Percentiles rank a stretch among this genome's conserved stretches.
These are phyloP conservation scores for Sclerurus mexicanus DNA, from an alignment of 2,113 vertebrate genomes.

Conservation along the genomic window DNA sequence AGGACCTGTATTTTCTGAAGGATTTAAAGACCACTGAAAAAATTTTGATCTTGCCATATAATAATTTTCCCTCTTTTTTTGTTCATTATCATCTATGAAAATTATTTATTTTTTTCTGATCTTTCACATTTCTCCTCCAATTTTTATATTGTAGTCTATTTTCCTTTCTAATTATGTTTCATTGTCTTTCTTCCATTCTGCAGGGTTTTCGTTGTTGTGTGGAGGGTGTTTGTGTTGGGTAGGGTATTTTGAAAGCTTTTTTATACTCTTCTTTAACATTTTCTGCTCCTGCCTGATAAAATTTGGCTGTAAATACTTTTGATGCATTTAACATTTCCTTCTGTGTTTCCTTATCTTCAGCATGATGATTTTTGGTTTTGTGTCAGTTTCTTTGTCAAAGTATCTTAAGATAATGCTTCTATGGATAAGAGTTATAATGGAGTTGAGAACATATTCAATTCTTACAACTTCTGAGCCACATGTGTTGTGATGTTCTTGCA, in stretches of 20 bases:
- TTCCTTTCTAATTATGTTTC: not conserved
- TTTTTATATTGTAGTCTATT: not conserved
- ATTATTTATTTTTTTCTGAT: not conserved
- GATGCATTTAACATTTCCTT: not conserved
- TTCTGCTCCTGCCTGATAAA: not conserved
- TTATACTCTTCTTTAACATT: not conserved
- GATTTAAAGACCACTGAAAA: not conserved
- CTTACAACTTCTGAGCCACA: not conserved
- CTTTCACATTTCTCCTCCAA: not conserved
- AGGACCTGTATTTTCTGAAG: not conserved
- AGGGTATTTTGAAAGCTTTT: not conserved
- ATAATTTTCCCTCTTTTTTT: not conserved
- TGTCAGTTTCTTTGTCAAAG: not conserved
- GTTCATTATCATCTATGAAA: not conserved
- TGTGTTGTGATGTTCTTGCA: not conserved
- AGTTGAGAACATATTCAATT: not conserved
- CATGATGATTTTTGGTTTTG: not conserved
- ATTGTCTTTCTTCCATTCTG: not conserved
- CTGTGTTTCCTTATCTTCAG: not conserved
- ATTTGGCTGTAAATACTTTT: not conserved
- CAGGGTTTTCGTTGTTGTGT: not conserved
- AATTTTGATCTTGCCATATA: not conserved
- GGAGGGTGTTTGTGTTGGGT: not conserved
- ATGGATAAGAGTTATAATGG: too few relatives aligned
- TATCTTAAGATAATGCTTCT: not conserved